These are phyloP conservation scores for Neodon shergylaensis DNA, from an alignment of 2,113 vertebrate species.

Conservation along the genomic window DNA sequence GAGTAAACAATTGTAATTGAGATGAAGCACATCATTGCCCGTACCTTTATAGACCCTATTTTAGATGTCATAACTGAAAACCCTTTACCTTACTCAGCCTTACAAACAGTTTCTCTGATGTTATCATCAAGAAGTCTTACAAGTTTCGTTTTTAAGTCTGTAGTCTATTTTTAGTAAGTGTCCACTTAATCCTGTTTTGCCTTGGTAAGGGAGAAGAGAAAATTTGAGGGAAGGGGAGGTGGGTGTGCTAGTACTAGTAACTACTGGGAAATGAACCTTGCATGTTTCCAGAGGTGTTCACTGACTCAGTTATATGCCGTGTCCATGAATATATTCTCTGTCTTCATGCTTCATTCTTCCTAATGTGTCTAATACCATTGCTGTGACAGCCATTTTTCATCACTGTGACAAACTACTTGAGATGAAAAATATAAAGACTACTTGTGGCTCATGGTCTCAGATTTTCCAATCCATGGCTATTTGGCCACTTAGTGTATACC, in stretches of 20 bases:
- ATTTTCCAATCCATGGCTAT: not conserved
- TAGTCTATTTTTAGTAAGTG: conserved; percentile 11
- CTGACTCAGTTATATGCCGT: not conserved
- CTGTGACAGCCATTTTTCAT: not conserved
- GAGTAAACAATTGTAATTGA: conserved; percentile 19
- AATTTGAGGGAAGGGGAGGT: not conserved
- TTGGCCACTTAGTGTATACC: not conserved
- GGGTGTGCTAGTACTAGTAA: not conserved
- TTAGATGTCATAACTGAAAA: conserved; percentile 43
- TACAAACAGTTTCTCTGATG: not conserved
- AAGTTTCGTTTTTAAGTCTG: conserved; percentile 14
- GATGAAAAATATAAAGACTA: not conserved
- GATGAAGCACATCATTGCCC: not conserved
- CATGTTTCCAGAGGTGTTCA: not conserved
- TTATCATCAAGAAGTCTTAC: conserved; percentile 29
- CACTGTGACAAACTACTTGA: not conserved
- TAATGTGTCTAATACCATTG: not conserved
- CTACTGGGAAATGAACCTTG: not conserved
- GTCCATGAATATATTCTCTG: not conserved
- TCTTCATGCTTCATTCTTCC: not conserved
- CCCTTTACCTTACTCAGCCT: conserved; percentile 1
- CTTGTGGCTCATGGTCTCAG: not conserved
- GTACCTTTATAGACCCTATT: not conserved
- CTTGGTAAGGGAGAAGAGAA: not conserved
- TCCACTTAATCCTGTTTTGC: not conserved